Conservation (phyloP, 2,888 invertebrate species). For the Caenorhabditis sp. region DNA sequence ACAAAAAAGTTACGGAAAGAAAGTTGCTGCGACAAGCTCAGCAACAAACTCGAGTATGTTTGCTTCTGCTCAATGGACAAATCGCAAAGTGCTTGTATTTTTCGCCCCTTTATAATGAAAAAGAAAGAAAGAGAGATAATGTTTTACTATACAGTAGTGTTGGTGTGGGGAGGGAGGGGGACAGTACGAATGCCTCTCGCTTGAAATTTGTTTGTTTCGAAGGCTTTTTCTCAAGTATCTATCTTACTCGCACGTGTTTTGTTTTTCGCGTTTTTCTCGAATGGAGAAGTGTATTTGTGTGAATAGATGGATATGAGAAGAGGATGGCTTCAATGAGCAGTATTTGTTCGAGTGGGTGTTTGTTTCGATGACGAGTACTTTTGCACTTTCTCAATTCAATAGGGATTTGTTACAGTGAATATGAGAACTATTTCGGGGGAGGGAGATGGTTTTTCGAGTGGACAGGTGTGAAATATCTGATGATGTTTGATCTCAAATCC, state of each 20-base stretch:
- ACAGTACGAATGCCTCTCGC: too few relatives aligned
- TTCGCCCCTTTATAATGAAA: conserved; percentile 20
- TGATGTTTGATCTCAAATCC: too few relatives aligned
- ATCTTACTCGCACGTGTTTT: neutral
- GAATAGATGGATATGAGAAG: neutral
- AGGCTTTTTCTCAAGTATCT: neutral
- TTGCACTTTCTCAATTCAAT: neutral
- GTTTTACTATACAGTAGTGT: too few relatives aligned
- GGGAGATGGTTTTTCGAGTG: too few relatives aligned
- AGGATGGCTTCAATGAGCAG: neutral
- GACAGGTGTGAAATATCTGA: too few relatives aligned
- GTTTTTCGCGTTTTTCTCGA: neutral
- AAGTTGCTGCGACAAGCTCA: neutral
- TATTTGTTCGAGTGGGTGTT: neutral
- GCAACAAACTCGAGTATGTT: neutral
- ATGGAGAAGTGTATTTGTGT: neutral
- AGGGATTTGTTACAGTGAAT: neutral
- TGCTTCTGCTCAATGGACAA: conserved; percentile 4
- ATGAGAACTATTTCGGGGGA: too few relatives aligned
- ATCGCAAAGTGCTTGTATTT: conserved; percentile 44
- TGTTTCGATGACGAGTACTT: neutral
- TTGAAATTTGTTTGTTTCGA: neutral
- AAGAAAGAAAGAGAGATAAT: neutral
- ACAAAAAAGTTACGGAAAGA: neutral
- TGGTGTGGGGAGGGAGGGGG: too few relatives aligned